These are phyloP conservation scores for Tachina fera DNA, from an alignment of 2,888 invertebrate species.

Conservation along the genomic window DNA sequence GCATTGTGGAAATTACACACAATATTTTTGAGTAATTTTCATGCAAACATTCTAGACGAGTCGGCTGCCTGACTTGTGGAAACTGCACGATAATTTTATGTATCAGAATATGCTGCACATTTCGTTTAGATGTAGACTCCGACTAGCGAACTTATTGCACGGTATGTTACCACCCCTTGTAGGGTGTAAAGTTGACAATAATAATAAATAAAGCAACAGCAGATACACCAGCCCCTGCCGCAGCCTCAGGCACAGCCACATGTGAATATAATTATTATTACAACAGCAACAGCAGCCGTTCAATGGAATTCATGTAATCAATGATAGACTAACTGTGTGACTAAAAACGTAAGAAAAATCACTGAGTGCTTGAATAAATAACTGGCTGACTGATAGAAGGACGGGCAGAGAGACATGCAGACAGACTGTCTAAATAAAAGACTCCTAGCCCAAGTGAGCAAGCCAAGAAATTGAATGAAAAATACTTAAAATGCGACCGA, in stretches of 20 bases:
- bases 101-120: no score
- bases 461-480: constrained; percentile 38
- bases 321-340: constrained; percentile 46
- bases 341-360: constrained; percentile 22
- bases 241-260: constrained; percentile 7
- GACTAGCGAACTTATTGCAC: neutral
- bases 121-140: no score
- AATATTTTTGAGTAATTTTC: no score
- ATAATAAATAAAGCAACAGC: neutral
- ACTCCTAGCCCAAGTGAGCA: constrained; percentile 29
- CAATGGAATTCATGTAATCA: constrained; percentile 67
- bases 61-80: no score
- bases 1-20: no score
- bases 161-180: neutral
- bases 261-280: constrained; percentile 43
- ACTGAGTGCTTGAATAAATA: constrained; percentile 32
- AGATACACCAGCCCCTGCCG: no score
- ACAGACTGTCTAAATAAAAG: constrained; percentile 18
- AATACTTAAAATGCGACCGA: constrained; percentile 28
- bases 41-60: no score
- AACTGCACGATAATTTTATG: no score
- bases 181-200: constrained; percentile 24
- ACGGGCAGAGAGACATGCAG: neutral
- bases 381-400: constrained; percentile 18
- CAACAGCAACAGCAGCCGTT: constrained; percentile 38